Evolutionary conservation across 1,140 invertebrate species (phyloP), one percentile per base, ranked within the genome.

Genomic region (Grapholita molesta): DNA sequence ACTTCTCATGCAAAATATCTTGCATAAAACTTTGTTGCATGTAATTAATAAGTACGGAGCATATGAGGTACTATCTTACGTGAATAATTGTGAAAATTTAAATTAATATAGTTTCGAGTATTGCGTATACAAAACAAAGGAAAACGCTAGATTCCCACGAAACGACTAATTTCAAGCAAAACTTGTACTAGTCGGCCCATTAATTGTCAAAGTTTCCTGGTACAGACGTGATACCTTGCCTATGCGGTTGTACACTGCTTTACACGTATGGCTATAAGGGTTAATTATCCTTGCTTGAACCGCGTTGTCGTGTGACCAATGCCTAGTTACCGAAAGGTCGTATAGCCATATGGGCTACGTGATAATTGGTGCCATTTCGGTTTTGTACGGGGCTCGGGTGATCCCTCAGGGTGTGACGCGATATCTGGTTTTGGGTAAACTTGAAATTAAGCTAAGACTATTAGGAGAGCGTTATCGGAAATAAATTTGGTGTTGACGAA

Each of bases 361-460:
- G 21, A 15, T 15, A 28, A 15, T 25, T 61, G 18, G 4, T 15
- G 12, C 8, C 25, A 25, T 61, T 61, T 61, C 12, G 18, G 25
- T 32, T 61, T n/a, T n/a, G n/a, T n/a, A 15, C 3, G 7, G 55
- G 24, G 15, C 11, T 21, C 5, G 12, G 24, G 18, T 28, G 55
- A n/a, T 8, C 24, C 24, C 55, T 28, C 6, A 48, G 55, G 55
- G 25, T 25, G 55, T 28, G 24, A 57, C 23, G 53, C n/a, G 55
- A 61, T 61, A 61, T 61, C 55, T 61, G 55, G 11, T n/a, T 25
- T 61, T 61, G 28, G 53, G 55, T 15, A n/a, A 61, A 61, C 55
- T 61, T 61, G 12, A 15, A 61, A 61, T 61, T 61, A 30, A 25
- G 23, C 25, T 61, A 61, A 61, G 55, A 61, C 55, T 61, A 32